Evolutionary conservation across 1,140 invertebrate species (phyloP), one percentile per base, ranked within the genome.

Genomic region (Drosophila insularis): DNA sequence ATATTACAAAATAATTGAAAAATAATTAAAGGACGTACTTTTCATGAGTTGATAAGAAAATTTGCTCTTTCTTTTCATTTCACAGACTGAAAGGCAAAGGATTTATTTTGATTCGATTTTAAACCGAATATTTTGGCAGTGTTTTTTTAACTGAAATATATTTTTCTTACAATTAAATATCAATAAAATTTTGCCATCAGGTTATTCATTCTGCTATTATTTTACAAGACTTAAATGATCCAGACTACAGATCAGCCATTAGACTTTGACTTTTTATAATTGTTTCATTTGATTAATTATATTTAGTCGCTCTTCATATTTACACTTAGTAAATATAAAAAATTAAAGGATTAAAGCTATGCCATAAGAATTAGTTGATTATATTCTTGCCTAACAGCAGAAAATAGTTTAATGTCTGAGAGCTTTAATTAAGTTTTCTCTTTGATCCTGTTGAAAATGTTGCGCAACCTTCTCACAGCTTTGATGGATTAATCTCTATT

Each of bases 401-500:
- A 75, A 68, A 74, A 54, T 13, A 13, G 19, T 17, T 13, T 37
- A 7, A 7, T 17, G 11, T 10, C 35, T 17, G 35, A 13, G 66
- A 43, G 43, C 63, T 70, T 85, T 80, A 80, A 84, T 77, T 68
- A 70, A 80, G 55, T 68, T 71, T 62, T 32, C 63, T 59, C 3
- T 61, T 14, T 31, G 68, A 19, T 59, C 23, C 13, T 8, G 27
- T 39, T 8, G 8, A 7, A 70, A 70, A 55, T 60, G 27, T 54
- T 60, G 27, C 13, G 37, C 31, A 43, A 58, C 66, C 46, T 39
- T 66, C 43, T 61, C 54, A 17, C 27, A 56, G 32, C 68, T 55
- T 70, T 87, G 71, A 89, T 79, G 68, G 73, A 82, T 89, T 86
- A 82, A 87, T 80, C 84, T 84, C 67, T 66, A 65, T 78, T 68